phyloP scores from a whole-genome alignment of 2,888 invertebrate genomes.

The Pyrrhosoma nymphula region DNA sequence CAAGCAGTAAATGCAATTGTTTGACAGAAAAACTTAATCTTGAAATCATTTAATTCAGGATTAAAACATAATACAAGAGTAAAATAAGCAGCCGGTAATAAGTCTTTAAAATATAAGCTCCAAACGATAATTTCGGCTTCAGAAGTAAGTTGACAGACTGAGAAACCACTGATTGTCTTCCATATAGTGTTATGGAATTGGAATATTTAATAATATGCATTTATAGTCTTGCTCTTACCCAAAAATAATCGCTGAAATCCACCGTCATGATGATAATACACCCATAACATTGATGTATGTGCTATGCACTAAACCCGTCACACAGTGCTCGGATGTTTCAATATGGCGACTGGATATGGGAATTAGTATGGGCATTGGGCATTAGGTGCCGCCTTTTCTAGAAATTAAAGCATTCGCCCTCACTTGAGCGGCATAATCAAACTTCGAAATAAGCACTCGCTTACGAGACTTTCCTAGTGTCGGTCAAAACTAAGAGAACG shows the following conservation, averaged over 20 bases:
- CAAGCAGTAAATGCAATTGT: background rate
- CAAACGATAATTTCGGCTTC: background rate
- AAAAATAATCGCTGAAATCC: slow-evolving; percentile 82
- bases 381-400: slow-evolving; percentile 18
- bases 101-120: background rate
- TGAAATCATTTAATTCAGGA: no score
- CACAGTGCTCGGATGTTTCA: slow-evolving; percentile 16
- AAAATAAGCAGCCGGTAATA: background rate
- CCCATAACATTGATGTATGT: slow-evolving; percentile 71
- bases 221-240: slow-evolving; percentile 77
- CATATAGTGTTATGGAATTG: background rate
- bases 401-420: background rate
- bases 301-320: background rate
- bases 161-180: background rate
- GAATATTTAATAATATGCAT: background rate
- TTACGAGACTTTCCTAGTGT: no score
- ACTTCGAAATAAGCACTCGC: background rate
- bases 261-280: slow-evolving; percentile 79
- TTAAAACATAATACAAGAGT: background rate
- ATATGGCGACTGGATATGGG: slow-evolving; percentile 46
- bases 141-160: background rate
- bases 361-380: background rate
- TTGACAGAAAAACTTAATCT: background rate
- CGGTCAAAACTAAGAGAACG: no score
- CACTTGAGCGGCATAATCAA: background rate